Conservation (phyloP, 2,113 vertebrate genomes). For the Pristiophorus japonicus region DNA sequence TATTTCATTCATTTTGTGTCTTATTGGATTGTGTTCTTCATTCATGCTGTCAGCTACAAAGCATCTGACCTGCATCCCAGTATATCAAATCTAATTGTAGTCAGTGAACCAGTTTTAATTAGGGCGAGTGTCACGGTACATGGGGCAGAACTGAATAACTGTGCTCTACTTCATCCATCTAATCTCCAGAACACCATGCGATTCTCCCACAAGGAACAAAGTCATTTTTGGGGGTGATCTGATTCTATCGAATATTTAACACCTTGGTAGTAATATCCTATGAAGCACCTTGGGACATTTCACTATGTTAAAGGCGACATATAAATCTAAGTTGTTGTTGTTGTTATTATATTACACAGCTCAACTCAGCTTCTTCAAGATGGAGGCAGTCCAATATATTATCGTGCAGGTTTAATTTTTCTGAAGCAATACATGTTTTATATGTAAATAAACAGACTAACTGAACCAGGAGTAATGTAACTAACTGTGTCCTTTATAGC, state of each 20-base stretch:
- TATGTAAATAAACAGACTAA: too few relatives aligned
- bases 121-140: not conserved
- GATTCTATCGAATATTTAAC: slow-evolving; percentile 12
- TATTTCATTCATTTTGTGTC: not conserved
- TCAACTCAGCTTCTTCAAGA: not conserved
- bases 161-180: not conserved
- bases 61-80: not conserved
- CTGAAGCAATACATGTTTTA: too few relatives aligned
- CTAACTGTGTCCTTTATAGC: too few relatives aligned
- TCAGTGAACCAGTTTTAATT: slow-evolving; percentile 19
- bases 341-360: too few relatives aligned
- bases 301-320: too few relatives aligned
- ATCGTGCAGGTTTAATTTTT: not conserved
- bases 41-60: not conserved
- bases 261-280: too few relatives aligned
- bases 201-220: not conserved
- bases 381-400: not conserved
- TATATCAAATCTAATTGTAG: not conserved
- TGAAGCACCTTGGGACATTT: too few relatives aligned
- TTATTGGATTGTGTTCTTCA: slow-evolving; percentile 5
- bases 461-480: too few relatives aligned
- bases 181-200: not conserved
- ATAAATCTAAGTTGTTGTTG: too few relatives aligned
- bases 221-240: not conserved
- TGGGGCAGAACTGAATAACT: not conserved